Base-by-base conservation (phyloP, 2,113 vertebrate genomes). In the Ornithorhynchus anatinus region DNA sequence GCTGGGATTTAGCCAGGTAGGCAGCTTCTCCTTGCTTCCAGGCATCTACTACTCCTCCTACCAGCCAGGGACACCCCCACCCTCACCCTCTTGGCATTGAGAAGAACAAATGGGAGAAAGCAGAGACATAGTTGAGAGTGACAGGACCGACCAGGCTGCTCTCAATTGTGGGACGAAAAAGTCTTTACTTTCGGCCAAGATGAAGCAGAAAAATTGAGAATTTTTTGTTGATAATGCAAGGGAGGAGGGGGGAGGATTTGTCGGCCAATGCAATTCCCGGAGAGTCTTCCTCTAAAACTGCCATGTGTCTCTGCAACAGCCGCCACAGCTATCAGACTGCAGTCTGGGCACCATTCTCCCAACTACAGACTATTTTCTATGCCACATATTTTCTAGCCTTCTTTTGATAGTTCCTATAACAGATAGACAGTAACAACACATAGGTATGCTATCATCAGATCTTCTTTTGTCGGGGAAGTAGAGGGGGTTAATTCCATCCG, bases 1-100 rank as follows among this genome's bases (percentile, higher is more conserved):
- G 73, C 86, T 85, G 80, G 78, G 78, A 79, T 56, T 12, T 4
- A 70, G 86, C 86, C 86, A 87, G 75, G 59, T 69, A 77, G 67
- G 72, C 85, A 72, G 83, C 72, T 67, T 80, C 1, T 51, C 85
- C 83, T 84, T 72, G 78, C 78, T 85, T 29, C 69, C 27, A 17
- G 62, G 62, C 9, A 38, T 66, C 56, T 69, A 67, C 56, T 27
- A 50, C 80, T 59, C 63, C 78, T 75, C 63, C n/a, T n/a, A n/a
- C n/a, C n/a, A n/a, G n/a, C n/a, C 75, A 72, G 59, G 75, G 77
- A 42, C 69, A 77, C 66, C 59, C 69, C 83, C 79, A n/a, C 77
- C 75, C 47, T 77, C 75, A 77, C 52, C 72, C 78, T 80, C 79
- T 76, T 84, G 85, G 83, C 83, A 75, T 63, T 10, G 53, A 77